Percentiles rank a stretch among this genome's conserved stretches.
Evolutionary conservation across 2,888 invertebrate species (phyloP).

Genomic region (Ormyrus thymus): DNA sequence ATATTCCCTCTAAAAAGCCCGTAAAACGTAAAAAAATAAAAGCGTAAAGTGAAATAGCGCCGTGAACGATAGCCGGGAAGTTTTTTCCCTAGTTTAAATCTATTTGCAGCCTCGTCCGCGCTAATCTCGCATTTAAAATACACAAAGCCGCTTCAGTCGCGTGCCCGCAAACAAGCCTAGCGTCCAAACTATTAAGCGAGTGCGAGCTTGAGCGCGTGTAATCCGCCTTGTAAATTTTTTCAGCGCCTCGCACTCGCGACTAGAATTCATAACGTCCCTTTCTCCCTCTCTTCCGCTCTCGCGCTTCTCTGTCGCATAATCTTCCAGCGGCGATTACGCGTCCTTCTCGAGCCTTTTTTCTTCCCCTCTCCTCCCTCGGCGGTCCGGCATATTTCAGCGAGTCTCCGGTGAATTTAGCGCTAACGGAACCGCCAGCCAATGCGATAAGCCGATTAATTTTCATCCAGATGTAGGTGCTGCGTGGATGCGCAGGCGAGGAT

Average conservation of each 20-base stretch:
- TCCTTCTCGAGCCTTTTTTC: neutral
- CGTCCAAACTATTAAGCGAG: constrained; percentile 39
- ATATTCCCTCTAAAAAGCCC: too few species aligned
- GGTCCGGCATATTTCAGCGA: constrained; percentile 18
- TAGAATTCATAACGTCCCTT: constrained; percentile 21
- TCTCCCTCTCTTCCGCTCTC: too few species aligned
- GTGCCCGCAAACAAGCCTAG: constrained; percentile 14
- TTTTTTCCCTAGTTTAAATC: constrained; percentile 14
- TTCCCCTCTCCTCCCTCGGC: neutral
- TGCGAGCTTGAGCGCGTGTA: neutral
- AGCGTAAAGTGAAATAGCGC: too few species aligned
- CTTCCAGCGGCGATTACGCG: constrained; percentile 15
- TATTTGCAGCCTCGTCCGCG: constrained; percentile 19
- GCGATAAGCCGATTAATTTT: constrained; percentile 63
- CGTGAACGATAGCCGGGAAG: neutral
- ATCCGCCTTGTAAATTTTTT: constrained; percentile 38
- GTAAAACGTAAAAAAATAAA: too few species aligned
- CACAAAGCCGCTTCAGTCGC: constrained; percentile 27
- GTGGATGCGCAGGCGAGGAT: neutral
- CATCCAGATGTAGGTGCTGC: constrained; percentile 48
- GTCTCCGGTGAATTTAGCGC: neutral
- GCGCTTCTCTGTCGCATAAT: constrained; percentile 14
- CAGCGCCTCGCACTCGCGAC: constrained; percentile 9
- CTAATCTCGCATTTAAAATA: constrained; percentile 25
- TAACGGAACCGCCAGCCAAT: constrained; percentile 44